Conservation (phyloP, 2,113 vertebrate species). For the Eurystomus gularis region DNA sequence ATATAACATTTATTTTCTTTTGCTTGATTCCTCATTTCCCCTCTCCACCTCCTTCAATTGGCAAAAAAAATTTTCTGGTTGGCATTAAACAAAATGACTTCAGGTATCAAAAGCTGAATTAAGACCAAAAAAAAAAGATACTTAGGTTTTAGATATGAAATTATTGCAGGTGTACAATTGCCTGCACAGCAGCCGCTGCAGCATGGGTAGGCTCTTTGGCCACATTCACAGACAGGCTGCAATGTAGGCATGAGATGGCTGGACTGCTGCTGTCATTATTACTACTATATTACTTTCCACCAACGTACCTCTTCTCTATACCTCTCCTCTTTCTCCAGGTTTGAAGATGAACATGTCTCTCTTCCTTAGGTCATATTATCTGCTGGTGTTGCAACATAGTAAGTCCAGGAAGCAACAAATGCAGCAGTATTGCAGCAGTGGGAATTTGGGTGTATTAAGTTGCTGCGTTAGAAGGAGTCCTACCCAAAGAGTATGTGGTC, state of each 20-base stretch:
- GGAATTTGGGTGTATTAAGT: neutral
- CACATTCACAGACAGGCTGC: neutral
- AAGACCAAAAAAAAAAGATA: neutral
- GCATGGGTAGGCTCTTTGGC: neutral
- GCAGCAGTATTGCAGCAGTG: neutral
- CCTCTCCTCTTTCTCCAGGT: neutral
- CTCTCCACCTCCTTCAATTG: conserved; percentile 7
- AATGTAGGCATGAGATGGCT: neutral
- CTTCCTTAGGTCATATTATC: neutral
- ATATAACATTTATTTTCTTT: neutral
- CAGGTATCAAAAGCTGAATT: neutral
- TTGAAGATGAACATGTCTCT: neutral
- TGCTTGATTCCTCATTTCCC: neutral
- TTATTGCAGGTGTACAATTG: neutral
- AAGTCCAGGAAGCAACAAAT: neutral
- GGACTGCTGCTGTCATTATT: neutral
- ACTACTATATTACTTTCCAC: neutral
- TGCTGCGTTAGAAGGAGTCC: neutral
- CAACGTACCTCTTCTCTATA: neutral
- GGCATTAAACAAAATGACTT: neutral
- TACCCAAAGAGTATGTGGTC: neutral
- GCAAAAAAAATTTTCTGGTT: conserved; percentile 9
- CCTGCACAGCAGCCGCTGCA: neutral
- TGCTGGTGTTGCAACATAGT: neutral
- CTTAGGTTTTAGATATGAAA: neutral